Base-by-base conservation (phyloP, 2,797 vertebrate genomes). In the Margarornis squamiger region DNA sequence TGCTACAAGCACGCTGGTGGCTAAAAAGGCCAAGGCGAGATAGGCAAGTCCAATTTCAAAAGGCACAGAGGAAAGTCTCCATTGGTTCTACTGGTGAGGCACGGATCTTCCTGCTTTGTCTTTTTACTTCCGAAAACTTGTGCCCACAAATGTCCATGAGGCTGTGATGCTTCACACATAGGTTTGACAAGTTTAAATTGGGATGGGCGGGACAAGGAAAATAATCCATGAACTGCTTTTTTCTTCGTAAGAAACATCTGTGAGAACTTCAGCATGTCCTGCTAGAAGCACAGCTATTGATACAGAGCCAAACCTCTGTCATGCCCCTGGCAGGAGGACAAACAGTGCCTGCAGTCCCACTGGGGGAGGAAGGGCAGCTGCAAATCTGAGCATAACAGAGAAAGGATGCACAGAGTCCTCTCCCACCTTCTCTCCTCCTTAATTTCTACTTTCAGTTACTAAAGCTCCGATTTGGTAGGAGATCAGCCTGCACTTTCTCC, bases 281-380 rank as follows among this genome's bases (percentile, higher is more conserved):
- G 8, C 24, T 52, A 48, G 36, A 78, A 77, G 46, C 13, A 14
- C 7, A 76, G 26, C 20, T 39, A 7, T 2, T 32, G 52, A 51
- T 20, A 55, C 0, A 1, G 24, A 48, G 41, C n/a, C 3, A 5
- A 77, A 77, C 30, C 13, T 0, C 1, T 5, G 19, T 20, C 22
- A 7, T 32, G 46, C 1, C 4, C 9, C 13, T 45, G 55, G 14
- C 39, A 36, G 57, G 18, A 85, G 55, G 19, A 36, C 20, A 46
- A 54, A 22, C 0, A 1, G 15, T 77, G 10, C 15, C 24, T 41
- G 21, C 5, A 1, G 5, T 43, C 4, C 32, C 3, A 0, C 24
- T 2, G 1, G 29, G 2, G 16, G 6, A 52, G 21, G 24, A 29
- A 78, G 55, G 17, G 57, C 23, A 94, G 45, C 27, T 36, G 14